These are phyloP conservation scores for Dipodomys spectabilis DNA, from an alignment of 2,113 vertebrate species.

Conservation along the genomic window DNA sequence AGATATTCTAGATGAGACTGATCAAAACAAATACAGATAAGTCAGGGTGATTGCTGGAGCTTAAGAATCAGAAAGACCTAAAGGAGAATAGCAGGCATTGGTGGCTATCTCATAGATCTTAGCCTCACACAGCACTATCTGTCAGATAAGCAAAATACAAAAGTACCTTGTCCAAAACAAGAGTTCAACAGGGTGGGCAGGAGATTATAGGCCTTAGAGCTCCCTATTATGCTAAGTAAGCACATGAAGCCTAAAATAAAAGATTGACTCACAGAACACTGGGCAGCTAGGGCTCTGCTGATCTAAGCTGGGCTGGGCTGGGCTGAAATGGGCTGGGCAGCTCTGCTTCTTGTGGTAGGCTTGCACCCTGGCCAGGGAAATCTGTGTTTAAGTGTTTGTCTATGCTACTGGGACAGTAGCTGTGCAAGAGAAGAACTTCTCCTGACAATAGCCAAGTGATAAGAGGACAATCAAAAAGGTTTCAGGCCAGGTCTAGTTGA, in stretches of 20 bases:
- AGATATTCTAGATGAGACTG: background rate
- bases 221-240: slow-evolving; percentile 50
- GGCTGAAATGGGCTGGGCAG: background rate
- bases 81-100: background rate
- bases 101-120: background rate
- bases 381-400: background rate
- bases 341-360: background rate
- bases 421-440: background rate
- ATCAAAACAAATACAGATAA: slow-evolving; percentile 40
- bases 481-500: too few relatives aligned
- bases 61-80: slow-evolving; percentile 29
- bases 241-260: slow-evolving; percentile 53
- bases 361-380: background rate
- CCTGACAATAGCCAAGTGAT: background rate
- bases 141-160: slow-evolving; percentile 52
- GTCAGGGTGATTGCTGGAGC: background rate
- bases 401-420: background rate
- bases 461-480: background rate
- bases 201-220: slow-evolving; percentile 59
- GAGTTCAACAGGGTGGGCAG: slow-evolving; percentile 39
- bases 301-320: background rate
- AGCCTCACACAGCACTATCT: background rate
- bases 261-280: background rate
- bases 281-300: slow-evolving; percentile 47
- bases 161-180: slow-evolving; percentile 54